phyloP scores from a whole-genome alignment of 2,113 vertebrate genomes.

The Gnathonemus longibarbis region DNA sequence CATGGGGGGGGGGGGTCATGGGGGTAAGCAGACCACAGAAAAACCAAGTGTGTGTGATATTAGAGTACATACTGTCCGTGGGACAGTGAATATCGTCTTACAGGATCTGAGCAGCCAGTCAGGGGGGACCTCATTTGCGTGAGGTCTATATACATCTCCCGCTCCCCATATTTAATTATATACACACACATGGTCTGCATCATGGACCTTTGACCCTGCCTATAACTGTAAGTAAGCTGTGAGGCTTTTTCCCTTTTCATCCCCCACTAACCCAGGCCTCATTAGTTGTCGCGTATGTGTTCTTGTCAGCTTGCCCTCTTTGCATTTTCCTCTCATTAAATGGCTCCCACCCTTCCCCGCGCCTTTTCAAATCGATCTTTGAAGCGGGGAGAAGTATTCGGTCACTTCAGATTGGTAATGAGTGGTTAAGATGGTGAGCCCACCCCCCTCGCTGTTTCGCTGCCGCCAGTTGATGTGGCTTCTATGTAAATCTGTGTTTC shows the following conservation, averaged over 20 bases:
- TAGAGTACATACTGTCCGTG: not conserved
- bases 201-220: not conserved
- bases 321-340: not conserved
- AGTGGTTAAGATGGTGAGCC: constrained; percentile 28
- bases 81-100: not conserved
- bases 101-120: not conserved
- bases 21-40: not conserved
- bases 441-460: constrained; percentile 50
- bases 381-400: not conserved
- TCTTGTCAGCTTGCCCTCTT: not conserved
- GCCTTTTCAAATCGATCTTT: not conserved
- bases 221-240: not conserved
- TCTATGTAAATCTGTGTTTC: constrained; percentile 32
- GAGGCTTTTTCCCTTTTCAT: not conserved
- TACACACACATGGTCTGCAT: not conserved
- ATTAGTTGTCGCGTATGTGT: not conserved
- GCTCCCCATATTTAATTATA: not conserved
- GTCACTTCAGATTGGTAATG: constrained; percentile 14
- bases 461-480: constrained; percentile 51
- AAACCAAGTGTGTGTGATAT: not conserved
- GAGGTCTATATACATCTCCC: not conserved
- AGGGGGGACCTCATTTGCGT: not conserved
- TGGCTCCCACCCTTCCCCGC: constrained; percentile 25
- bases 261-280: not conserved
- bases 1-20: not conserved